Evolutionary conservation across 2,888 invertebrate genomes (phyloP).

Genomic region (Meghimatium bilineatum): DNA sequence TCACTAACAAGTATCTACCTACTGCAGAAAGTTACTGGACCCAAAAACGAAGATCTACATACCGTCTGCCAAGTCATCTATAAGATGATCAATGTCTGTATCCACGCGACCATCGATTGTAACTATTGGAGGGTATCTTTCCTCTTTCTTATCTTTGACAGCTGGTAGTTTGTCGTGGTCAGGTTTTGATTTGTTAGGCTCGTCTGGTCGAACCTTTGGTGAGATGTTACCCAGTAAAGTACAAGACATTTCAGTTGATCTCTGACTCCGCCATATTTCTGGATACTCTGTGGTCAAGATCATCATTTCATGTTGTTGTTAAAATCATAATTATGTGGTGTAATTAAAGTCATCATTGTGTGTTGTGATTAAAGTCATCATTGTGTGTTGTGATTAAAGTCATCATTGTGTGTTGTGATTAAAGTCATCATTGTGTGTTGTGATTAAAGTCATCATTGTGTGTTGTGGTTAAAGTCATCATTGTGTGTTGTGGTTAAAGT

Average conservation of each 20-base stretch:
- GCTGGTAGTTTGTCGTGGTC: neutral
- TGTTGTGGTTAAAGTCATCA: too few relatives aligned
- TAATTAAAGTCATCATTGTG: too few relatives aligned
- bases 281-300: conserved; percentile 1
- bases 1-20: too few relatives aligned
- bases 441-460: too few relatives aligned
- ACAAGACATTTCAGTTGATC: neutral
- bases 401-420: too few relatives aligned
- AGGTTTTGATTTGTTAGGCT: neutral
- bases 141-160: neutral
- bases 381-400: too few relatives aligned
- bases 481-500: too few relatives aligned
- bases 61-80: conserved; percentile 35
- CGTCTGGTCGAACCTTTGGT: neutral
- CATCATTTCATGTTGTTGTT: too few relatives aligned
- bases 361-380: too few relatives aligned
- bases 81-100: conserved; percentile 46
- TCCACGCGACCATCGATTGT: conserved; percentile 45
- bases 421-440: too few relatives aligned
- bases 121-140: conserved; percentile 41
- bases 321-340: too few relatives aligned
- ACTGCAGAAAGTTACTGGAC: too few relatives aligned
- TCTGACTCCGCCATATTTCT: conserved; percentile 16
- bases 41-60: neutral
- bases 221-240: neutral